Base-by-base conservation (phyloP, 2,113 vertebrate species). In the Phasianus colchicus region DNA sequence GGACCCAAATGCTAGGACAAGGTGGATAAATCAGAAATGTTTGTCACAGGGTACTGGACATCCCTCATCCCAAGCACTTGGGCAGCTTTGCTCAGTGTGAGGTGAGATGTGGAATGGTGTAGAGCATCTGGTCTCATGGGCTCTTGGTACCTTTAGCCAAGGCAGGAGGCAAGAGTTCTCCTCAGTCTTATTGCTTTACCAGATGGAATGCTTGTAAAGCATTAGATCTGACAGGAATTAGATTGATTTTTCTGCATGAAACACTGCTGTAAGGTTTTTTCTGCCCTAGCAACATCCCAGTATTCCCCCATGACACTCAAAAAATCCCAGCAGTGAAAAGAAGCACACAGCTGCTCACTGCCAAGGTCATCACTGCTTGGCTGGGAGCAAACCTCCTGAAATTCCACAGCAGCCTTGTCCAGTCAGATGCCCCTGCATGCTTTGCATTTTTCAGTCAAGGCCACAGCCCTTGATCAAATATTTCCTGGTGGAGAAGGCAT, bases 361-460 rank as follows among this genome's bases (percentile, higher is more conserved):
- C 21, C 64, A 73, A 70, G 72, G 79, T 38, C 88, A 89, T n/a
- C 63, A 65, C 20, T 0, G 1, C 74, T 55, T 0, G 17, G 24
- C 24, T 90, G 64, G 72, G 24, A 81, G 55, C 13, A 80, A 30
- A 67, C 45, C 73, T 72, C 71, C 55, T 60, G 66, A 89, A 75
- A 70, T 64, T 92, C 64, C 64, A 67, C 36, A 64, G 10, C 29
- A 77, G 50, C 67, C 82, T 88, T 80, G 85, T 55, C 64, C 85
- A 80, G 58, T 89, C 67, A 43, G 67, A 87, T 89, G 34, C 36
- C 67, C 67, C 71, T 83, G 50, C 71, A 89, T 60, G 66, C 17
- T 89, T 92, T 29, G 22, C 50, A 67, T 95, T 94, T 95, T 69
- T 95, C 55, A 80, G 32, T 58, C 55, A 89, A 48, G 30, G 52